Percentiles rank a stretch among this genome's conserved stretches.
Conservation (phyloP, 2,888 invertebrate genomes). For the Amblyjoppa proteus region DNA sequence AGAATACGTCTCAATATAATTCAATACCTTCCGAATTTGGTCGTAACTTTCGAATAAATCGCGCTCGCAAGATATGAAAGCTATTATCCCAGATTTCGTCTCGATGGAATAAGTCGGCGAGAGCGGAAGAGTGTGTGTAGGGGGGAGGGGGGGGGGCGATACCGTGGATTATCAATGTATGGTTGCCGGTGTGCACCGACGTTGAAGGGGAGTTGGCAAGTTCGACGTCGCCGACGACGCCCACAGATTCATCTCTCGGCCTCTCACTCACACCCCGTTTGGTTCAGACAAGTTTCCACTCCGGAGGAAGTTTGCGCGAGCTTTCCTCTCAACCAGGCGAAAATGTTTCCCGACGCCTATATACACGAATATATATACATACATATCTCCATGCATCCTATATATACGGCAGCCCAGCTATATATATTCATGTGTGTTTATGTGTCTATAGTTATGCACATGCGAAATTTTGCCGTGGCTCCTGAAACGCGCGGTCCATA, state of each 20-base stretch:
- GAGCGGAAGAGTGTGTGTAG: slow-evolving; percentile 40
- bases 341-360: slow-evolving; percentile 50
- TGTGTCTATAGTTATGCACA: slow-evolving; percentile 6
- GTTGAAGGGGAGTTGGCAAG: slow-evolving; percentile 57
- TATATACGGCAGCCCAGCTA: neutral
- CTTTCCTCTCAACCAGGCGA: slow-evolving; percentile 50
- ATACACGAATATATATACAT: slow-evolving; percentile 1
- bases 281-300: slow-evolving; percentile 61
- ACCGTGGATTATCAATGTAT: slow-evolving; percentile 66
- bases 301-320: slow-evolving; percentile 52
- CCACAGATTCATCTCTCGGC: slow-evolving; percentile 48
- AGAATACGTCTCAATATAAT: too few relatives aligned
- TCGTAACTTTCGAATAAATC: neutral
- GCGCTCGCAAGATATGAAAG: slow-evolving; percentile 56
- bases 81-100: slow-evolving; percentile 68
- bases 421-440: slow-evolving; percentile 53
- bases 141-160: slow-evolving; percentile 33
- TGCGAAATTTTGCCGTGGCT: neutral
- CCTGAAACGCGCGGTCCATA: slow-evolving; percentile 12
- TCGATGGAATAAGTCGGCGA: slow-evolving; percentile 55
- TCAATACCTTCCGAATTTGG: neutral
- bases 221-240: slow-evolving; percentile 59
- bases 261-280: slow-evolving; percentile 39
- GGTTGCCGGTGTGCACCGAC: slow-evolving; percentile 29
- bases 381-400: neutral